phyloP scores from a whole-genome alignment of 2,113 vertebrate genomes.

The Calypte anna region DNA sequence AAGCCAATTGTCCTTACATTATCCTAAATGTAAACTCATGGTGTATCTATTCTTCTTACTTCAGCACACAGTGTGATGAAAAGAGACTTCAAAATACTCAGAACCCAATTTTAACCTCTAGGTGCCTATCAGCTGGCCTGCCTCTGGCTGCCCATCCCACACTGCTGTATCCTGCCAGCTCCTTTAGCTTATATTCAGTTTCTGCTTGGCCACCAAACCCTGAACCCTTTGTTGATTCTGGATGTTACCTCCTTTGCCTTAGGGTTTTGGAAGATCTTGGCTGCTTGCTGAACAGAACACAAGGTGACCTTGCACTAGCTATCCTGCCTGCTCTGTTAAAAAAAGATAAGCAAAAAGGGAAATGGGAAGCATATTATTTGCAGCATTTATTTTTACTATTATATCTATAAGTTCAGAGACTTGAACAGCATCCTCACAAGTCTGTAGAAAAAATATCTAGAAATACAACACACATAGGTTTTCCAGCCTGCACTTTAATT shows the following conservation, averaged over 20 bases:
- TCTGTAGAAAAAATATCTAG: not conserved
- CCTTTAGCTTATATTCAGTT: not conserved
- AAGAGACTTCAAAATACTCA: not conserved
- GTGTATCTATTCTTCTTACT: fast-evolving
- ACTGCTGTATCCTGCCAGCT: not conserved
- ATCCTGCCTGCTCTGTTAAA: not conserved
- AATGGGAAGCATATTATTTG: not conserved
- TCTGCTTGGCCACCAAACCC: not conserved
- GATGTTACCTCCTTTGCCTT: not conserved
- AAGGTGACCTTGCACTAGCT: not conserved
- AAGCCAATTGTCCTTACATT: not conserved
- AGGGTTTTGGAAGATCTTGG: not conserved
- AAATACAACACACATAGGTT: not conserved
- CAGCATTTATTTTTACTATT: not conserved
- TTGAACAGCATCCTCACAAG: not conserved
- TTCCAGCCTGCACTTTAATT: not conserved
- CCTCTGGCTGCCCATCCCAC: not conserved
- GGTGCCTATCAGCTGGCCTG: not conserved
- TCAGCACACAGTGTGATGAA: not conserved
- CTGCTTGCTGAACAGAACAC: not conserved
- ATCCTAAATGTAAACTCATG: not conserved
- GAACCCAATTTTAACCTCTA: not conserved
- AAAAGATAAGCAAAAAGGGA: not conserved
- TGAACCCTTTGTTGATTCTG: not conserved
- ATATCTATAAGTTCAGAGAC: not conserved